These are phyloP conservation scores for Poeciliopsis occidentalis DNA, from an alignment of 2,113 vertebrate genomes.

Conservation along the genomic window DNA sequence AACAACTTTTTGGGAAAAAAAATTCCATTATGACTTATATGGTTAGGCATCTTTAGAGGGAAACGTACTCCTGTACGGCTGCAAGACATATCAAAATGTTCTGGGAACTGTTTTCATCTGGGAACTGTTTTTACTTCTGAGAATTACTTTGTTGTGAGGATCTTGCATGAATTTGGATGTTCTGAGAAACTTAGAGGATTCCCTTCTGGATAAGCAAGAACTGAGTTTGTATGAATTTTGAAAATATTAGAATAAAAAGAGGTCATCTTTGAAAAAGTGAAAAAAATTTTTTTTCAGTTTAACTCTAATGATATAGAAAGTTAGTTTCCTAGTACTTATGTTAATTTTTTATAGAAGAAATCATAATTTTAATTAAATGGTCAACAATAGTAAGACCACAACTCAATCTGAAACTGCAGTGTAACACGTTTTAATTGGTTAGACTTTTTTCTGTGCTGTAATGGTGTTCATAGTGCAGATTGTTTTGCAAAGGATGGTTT, in stretches of 20 bases:
- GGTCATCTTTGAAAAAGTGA: background rate
- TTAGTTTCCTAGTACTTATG: no score
- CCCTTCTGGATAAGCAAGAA: no score
- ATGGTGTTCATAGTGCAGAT: background rate
- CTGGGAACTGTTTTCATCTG: no score
- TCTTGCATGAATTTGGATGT: background rate
- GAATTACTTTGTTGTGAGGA: background rate
- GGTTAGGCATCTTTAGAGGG: conserved; percentile 9
- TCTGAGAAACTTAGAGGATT: background rate
- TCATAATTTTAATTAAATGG: no score
- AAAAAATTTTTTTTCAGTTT: no score
- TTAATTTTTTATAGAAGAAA: no score
- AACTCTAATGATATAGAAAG: no score
- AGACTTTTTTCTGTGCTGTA: background rate
- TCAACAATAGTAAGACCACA: background rate
- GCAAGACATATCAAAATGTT: background rate
- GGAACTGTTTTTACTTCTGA: background rate
- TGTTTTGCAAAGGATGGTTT: background rate
- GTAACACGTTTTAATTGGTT: background rate
- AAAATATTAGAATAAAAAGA: background rate
- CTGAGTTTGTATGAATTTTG: background rate
- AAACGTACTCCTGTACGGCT: no score
- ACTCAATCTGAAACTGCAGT: background rate
- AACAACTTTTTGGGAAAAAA: background rate
- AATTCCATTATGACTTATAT: background rate